Base-by-base conservation (phyloP, 2,113 vertebrate species). In the Epinephelus cyanopodus region DNA sequence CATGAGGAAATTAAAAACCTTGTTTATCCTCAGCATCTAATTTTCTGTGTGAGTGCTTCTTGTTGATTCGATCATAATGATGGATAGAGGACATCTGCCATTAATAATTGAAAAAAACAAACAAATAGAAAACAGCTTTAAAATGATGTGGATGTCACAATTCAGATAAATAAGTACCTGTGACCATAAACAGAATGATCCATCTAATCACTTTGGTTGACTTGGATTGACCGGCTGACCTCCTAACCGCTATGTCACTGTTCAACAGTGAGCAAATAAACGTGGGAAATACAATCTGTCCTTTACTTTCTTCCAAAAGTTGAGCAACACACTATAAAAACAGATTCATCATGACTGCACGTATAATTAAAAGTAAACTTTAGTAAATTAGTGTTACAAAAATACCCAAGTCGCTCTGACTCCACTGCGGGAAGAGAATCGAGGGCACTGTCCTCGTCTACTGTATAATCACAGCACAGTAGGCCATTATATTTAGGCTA, bases 41-140 rank as follows among this genome's bases (percentile, higher is more conserved):
- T 88, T 90, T 90, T 86, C 73, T 62, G 29, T 50, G 9, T 58
- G 61, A 45, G 29, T 37, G 77, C n/a, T 50, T 83, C 83, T 50
- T 74, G 72, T 63, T 77, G 77, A 82, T 66, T 53, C 33, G 1
- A 58, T 47, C 61, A 25, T 39, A 58, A 77, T 82, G 71, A 86
- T 53, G 39, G 57, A 86, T 48, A 48, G 73, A 27, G 50, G 66
- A 75, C 52, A 58, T 84, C 74, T 70, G 25, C 78, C 25, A 9
- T 37, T 25, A 73, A 52, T 71, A 60, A 65, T 27, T 3, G 37
- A 25, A 21, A 14, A 17, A n/a, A 53, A 10, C 18, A 29, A 17
- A 1, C 0, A 53, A n/a, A 21, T 11, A n/a, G 29, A 15, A 23
- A 29, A n/a, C 2, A 1, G 14, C 3, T 19, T 10, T 18, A 69